A percentile compares a stretch with the other conserved stretches of the same genome.
Evolutionary conservation across 2,113 vertebrate genomes (phyloP).

Genomic region (Nothocercus julius): DNA sequence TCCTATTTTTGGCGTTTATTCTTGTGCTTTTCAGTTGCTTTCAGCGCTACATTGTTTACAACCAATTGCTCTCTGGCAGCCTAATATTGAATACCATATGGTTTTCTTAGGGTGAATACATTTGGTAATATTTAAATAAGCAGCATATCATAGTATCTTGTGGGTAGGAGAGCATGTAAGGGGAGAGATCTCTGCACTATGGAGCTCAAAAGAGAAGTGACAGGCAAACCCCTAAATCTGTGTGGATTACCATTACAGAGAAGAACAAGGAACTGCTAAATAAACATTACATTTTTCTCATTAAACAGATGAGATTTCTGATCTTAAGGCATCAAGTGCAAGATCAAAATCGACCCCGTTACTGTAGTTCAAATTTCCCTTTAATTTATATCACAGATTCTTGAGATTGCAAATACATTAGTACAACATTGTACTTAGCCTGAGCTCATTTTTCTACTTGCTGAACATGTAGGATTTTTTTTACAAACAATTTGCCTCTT

Average conservation of each 20-base stretch:
- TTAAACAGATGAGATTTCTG: not conserved
- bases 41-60: not conserved
- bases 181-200: not conserved
- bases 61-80: not conserved
- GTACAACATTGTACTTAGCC: not conserved
- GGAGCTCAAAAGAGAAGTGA: not conserved
- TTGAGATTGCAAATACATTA: not conserved
- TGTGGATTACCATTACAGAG: not conserved
- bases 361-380: not conserved
- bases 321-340: not conserved
- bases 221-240: not conserved
- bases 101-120: not conserved
- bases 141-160: not conserved
- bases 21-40: not conserved
- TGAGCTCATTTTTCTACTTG: not conserved
- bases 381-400: not conserved
- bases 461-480: not conserved
- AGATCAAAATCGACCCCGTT: not conserved
- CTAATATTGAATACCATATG: not conserved
- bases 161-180: not conserved
- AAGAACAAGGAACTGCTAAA: not conserved
- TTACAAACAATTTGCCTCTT: not conserved
- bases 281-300: not conserved
- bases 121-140: not conserved
- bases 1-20: not conserved